phyloP scores from a whole-genome alignment of 2,113 vertebrate genomes.

The Mugil cephalus region DNA sequence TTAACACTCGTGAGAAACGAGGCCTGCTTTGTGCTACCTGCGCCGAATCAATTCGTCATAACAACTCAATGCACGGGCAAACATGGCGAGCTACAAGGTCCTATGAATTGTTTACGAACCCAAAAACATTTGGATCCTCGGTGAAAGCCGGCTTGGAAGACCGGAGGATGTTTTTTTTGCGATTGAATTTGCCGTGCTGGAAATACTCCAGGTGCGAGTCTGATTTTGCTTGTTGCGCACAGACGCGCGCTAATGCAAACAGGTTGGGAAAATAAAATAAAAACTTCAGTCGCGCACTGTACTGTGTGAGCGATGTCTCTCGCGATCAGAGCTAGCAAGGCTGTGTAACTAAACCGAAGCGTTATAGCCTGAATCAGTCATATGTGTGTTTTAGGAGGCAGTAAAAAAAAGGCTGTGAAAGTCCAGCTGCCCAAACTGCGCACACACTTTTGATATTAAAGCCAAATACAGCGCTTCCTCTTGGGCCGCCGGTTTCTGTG shows the following conservation, averaged over 20 bases:
- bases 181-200: too few species aligned
- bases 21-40: constrained; percentile 11
- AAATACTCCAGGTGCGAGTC: too few species aligned
- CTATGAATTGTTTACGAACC: constrained; percentile 1
- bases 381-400: neutral
- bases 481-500: too few species aligned
- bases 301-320: too few species aligned
- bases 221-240: too few species aligned
- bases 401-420: neutral
- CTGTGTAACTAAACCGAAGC: neutral
- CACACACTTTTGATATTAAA: neutral
- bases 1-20: constrained; percentile 27
- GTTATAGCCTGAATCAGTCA: neutral
- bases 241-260: neutral
- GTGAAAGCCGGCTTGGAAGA: too few species aligned
- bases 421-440: neutral
- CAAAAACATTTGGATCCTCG: too few species aligned
- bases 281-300: neutral
- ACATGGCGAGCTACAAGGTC: constrained; percentile 8
- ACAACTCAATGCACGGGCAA: constrained; percentile 23
- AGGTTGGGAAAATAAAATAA: neutral
- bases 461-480: neutral
- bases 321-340: neutral
- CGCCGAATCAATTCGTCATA: constrained; percentile 28
- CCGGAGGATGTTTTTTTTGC: too few species aligned